These are phyloP conservation scores for Pseudochromis fuscus DNA, from an alignment of 2,797 vertebrate species.

Conservation along the genomic window DNA sequence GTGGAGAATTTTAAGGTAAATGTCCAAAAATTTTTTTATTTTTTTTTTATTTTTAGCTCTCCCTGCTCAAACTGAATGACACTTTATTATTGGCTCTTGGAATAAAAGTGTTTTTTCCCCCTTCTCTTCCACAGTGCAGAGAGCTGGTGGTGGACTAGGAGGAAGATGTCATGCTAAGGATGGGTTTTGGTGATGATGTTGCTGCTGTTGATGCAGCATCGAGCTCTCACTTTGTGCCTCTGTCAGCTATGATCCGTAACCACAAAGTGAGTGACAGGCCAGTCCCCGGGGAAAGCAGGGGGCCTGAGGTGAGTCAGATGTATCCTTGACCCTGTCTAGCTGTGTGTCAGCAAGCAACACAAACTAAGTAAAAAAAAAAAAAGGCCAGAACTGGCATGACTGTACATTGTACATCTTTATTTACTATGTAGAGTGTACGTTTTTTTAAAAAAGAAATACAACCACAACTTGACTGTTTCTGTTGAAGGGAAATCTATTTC, in stretches of 20 bases:
- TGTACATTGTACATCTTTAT: constrained; percentile 79
- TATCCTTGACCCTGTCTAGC: constrained; percentile 77
- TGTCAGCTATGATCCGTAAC: constrained; percentile 84
- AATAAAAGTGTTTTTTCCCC: constrained; percentile 60
- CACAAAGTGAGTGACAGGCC: constrained; percentile 82
- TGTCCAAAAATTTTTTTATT: constrained; percentile 59
- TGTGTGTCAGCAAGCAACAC: constrained; percentile 78
- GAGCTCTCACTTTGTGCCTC: constrained; percentile 83
- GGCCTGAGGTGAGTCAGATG: constrained; percentile 84
- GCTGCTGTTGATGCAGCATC: constrained; percentile 79
- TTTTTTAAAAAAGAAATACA: constrained; percentile 12
- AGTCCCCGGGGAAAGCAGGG: constrained; percentile 75
- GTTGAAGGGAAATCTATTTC: constrained; percentile 26
- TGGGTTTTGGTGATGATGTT: constrained; percentile 82
- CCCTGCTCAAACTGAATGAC: constrained; percentile 67
- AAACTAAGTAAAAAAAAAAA: constrained; percentile 70
- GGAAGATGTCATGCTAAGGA: constrained; percentile 83
- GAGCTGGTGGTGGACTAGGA: constrained; percentile 74
- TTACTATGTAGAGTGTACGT: constrained; percentile 49
- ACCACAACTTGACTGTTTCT: constrained; percentile 24
- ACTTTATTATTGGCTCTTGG: constrained; percentile 74
- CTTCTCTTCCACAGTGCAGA: constrained; percentile 57
- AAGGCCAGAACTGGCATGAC: constrained; percentile 68
- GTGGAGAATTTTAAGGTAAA: constrained; percentile 71
- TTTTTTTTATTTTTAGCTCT: constrained; percentile 73